Percentiles rank a stretch among this genome's conserved stretches.
These are phyloP conservation scores for Drosophila merina DNA, from an alignment of 2,888 invertebrate species.

Conservation along the genomic window DNA sequence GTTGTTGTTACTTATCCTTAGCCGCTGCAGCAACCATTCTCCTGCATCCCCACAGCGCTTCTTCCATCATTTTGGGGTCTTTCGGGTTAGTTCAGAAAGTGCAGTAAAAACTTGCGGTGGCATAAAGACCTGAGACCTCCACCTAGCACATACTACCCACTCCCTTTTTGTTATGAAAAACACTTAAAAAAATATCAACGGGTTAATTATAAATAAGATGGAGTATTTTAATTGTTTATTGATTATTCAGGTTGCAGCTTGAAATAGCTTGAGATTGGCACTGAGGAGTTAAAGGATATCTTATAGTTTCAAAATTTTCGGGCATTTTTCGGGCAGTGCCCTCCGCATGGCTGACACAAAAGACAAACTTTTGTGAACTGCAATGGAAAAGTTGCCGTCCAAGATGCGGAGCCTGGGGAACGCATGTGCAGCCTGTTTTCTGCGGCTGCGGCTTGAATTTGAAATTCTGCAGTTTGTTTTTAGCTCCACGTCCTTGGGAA, in stretches of 20 bases:
- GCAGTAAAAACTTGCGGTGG: slow-evolving; percentile 79
- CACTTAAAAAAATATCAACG: slow-evolving; percentile 6
- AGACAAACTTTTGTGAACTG: slow-evolving; percentile 70
- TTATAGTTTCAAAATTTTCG: rapidly evolving
- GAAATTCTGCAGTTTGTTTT: slow-evolving; percentile 69
- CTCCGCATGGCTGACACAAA: slow-evolving; percentile 42
- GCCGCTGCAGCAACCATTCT: slow-evolving; percentile 23
- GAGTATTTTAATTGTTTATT: too few relatives aligned
- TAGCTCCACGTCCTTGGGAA: slow-evolving; percentile 45
- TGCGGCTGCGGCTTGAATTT: slow-evolving; percentile 74
- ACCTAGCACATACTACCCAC: slow-evolving; percentile 41
- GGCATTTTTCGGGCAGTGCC: slow-evolving; percentile 37
- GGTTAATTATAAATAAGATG: too few relatives aligned
- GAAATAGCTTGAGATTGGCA: too few relatives aligned
- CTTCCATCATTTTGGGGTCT: slow-evolving; percentile 22
- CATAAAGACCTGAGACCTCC: slow-evolving; percentile 72
- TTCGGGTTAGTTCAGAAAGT: slow-evolving; percentile 68
- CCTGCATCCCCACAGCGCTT: slow-evolving; percentile 1
- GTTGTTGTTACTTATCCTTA: slow-evolving; percentile 49
- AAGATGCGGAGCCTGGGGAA: slow-evolving; percentile 51
- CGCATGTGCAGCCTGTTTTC: slow-evolving; percentile 64
- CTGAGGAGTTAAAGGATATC: not conserved
- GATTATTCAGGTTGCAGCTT: too few relatives aligned
- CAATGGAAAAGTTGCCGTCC: slow-evolving; percentile 54
- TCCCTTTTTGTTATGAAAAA: not conserved